These are phyloP conservation scores for Stictonetta naevosa DNA, from an alignment of 2,113 vertebrate genomes.

Conservation along the genomic window DNA sequence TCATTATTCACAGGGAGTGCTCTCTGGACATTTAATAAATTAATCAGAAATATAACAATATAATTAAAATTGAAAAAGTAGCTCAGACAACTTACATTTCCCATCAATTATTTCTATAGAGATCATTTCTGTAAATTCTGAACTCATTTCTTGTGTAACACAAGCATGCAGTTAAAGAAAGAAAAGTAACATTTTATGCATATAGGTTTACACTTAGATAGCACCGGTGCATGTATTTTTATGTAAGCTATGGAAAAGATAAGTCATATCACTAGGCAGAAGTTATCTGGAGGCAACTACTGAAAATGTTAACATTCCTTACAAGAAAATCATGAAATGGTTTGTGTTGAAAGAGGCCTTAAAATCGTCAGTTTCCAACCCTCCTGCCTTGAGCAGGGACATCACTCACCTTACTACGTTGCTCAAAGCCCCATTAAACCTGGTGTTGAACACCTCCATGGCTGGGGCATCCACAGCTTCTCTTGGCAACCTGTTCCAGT, in stretches of 20 bases:
- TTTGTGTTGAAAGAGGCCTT: neutral
- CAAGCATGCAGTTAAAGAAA: slow-evolving; percentile 5
- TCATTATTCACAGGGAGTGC: neutral
- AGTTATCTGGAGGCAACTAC: neutral
- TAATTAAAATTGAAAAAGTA: slow-evolving; percentile 29
- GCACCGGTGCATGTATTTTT: neutral
- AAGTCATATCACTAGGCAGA: neutral
- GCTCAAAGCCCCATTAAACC: neutral
- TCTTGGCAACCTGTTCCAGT: neutral
- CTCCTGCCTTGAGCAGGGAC: no score
- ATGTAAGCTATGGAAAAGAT: neutral
- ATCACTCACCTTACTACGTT: neutral
- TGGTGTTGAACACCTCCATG: neutral
- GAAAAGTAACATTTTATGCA: neutral
- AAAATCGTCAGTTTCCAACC: neutral
- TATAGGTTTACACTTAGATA: neutral
- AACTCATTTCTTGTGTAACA: slow-evolving; percentile 6
- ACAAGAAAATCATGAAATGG: neutral
- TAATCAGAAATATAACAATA: neutral
- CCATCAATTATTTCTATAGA: neutral
- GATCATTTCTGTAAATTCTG: neutral
- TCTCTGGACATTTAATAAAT: neutral
- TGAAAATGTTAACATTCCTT: neutral
- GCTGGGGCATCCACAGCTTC: no score
- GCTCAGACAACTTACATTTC: neutral